Conservation (phyloP, 2,888 invertebrate genomes). For the Brachylomia viminalis region DNA sequence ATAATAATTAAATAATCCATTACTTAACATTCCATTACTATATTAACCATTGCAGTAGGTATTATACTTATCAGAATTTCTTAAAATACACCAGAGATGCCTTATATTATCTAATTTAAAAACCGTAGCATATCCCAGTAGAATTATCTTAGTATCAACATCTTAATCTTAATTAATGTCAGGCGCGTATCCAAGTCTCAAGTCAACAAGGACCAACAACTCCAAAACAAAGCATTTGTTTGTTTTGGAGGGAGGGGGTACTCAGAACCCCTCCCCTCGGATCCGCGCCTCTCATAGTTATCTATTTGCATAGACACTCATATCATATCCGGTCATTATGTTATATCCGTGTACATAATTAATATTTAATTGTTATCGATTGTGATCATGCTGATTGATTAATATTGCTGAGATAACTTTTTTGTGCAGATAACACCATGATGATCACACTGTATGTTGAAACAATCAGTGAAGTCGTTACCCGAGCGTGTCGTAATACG, state of each 20-base stretch:
- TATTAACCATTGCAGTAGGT: neutral
- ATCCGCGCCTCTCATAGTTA: slow-evolving; percentile 42
- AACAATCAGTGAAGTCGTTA: neutral
- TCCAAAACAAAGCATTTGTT: slow-evolving; percentile 28
- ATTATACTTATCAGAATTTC: neutral
- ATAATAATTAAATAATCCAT: neutral
- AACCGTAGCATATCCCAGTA: neutral
- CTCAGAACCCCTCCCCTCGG: slow-evolving; percentile 18
- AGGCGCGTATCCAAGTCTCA: slow-evolving; percentile 46
- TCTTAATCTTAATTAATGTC: neutral
- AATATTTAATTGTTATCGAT: too few relatives aligned
- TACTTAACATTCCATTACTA: neutral
- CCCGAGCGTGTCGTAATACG: neutral
- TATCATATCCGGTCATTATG: slow-evolving; percentile 21
- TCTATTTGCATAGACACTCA: slow-evolving; percentile 26
- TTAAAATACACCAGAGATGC: slow-evolving; percentile 20
- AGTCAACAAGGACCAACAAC: slow-evolving; percentile 10
- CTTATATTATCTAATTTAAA: neutral
- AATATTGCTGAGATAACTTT: neutral
- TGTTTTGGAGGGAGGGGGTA: slow-evolving; percentile 30
- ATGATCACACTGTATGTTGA: neutral
- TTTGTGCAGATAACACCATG: slow-evolving; percentile 9
- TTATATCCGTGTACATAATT: neutral
- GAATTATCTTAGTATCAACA: neutral
- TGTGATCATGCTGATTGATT: too few relatives aligned